These are phyloP conservation scores for Chymomyza fuscimana DNA, from an alignment of 2,888 invertebrate species.

Conservation along the genomic window DNA sequence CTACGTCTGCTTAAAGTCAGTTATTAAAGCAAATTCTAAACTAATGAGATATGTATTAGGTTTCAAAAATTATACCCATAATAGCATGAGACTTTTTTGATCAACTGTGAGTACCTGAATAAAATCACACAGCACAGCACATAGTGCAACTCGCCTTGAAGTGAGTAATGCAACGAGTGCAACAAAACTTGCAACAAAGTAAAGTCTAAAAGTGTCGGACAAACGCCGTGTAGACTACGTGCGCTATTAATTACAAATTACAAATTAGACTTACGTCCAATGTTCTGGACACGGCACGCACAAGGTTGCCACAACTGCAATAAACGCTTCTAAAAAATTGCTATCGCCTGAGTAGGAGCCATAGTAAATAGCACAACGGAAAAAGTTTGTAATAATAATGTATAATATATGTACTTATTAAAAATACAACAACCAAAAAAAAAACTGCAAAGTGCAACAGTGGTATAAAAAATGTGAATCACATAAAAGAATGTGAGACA, in stretches of 20 bases:
- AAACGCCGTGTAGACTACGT: background rate
- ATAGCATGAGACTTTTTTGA: no score
- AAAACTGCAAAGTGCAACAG: background rate
- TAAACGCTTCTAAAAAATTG: background rate
- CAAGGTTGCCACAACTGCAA: background rate
- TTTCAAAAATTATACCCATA: no score
- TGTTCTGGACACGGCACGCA: conserved; percentile 26
- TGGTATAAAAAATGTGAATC: background rate
- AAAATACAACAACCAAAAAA: background rate
- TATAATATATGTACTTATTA: background rate
- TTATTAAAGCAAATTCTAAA: no score
- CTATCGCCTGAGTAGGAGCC: no score
- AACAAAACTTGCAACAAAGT: conserved; percentile 10
- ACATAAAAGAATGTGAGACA: no score
- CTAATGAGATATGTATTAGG: no score
- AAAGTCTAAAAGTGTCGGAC: conserved; percentile 10
- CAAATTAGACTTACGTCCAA: conserved; percentile 28
- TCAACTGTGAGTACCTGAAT: no score
- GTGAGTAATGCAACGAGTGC: conserved; percentile 6
- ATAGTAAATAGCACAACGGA: no score
- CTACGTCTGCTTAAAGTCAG: no score
- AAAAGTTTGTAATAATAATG: background rate
- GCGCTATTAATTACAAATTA: conserved; percentile 27
- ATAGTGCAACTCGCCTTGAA: background rate
- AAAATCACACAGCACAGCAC: background rate